Evolutionary conservation across 2,797 vertebrate genomes (phyloP), one percentile per base, ranked within the genome.

Genomic region (Gymnoscopelus braueri): DNA sequence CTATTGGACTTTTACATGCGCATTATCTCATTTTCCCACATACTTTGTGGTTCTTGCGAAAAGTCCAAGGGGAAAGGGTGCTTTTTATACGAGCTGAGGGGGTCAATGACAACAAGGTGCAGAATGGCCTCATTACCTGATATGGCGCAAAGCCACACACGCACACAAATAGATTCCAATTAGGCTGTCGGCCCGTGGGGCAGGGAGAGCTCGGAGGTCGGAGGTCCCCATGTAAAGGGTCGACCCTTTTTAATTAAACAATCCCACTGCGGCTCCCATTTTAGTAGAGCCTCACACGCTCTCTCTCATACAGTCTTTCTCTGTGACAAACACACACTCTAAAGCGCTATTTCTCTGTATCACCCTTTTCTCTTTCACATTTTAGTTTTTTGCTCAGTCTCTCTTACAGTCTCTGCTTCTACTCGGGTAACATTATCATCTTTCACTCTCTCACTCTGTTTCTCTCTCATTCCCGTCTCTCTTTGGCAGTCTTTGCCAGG

Each of bases 201-300:
- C 8, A 23, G n/a, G 53, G 19, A 55, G n/a, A 24, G 3, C 19
- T 10, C 53, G 13, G 63, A 10, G 39, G 39, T 10, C 39, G 8
- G 39, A 44, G 7, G 50, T 24, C 13, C 48, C 12, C 4, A 24
- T 63, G 61, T 63, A 9, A 5, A 52, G 15, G 49, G 48, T 49
- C 44, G 26, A 19, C 61, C 57, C 26, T 12, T 50, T 53, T 57
- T 62, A 75, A 71, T 71, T 65, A 66, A 12, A 39, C 56, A 23
- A 29, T 56, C 57, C 63, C 29, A 48, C 67, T 14, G 44, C 59
- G 63, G 24, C 57, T 56, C 63, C 50, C 49, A 15, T 49, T 60
- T 65, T 49, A 61, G 24, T 10, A 55, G 52, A 29, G 56, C 50
- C 48, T 14, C 47, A 14, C 60, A 2, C n/a, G 12, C 52, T 19